A percentile compares a stretch with the other conserved stretches of the same genome.
These are phyloP conservation scores for Tipula vernalis DNA, from an alignment of 2,888 invertebrate species.

Conservation along the genomic window DNA sequence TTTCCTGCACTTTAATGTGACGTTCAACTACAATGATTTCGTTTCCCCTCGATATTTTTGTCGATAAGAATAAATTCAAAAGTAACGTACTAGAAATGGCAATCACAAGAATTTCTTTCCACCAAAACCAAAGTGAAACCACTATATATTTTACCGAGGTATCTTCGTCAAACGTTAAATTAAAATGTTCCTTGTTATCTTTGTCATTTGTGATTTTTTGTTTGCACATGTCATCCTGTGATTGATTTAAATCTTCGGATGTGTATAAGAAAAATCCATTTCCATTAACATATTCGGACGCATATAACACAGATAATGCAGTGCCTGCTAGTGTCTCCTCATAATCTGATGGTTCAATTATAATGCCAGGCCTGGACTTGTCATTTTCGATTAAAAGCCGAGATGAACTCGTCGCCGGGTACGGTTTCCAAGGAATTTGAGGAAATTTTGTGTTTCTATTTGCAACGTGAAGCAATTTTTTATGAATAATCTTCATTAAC, in stretches of 20 bases:
- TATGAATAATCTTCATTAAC: slow-evolving; percentile 31
- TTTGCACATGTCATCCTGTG: slow-evolving; percentile 35
- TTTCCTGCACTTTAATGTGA: slow-evolving; percentile 32
- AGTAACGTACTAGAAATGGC: slow-evolving; percentile 59
- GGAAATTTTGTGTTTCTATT: slow-evolving; percentile 29
- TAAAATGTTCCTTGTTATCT: slow-evolving; percentile 21
- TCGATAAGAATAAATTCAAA: slow-evolving; percentile 53
- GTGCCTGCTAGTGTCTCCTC: slow-evolving; percentile 42
- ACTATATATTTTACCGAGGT: slow-evolving; percentile 57
- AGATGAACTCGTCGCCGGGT: slow-evolving; percentile 43
- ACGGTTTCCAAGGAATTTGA: slow-evolving; percentile 60
- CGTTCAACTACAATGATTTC: slow-evolving; percentile 34
- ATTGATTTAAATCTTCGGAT: slow-evolving; percentile 39
- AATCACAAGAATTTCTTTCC: slow-evolving; percentile 68
- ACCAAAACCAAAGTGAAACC: slow-evolving; percentile 68
- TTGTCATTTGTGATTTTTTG: slow-evolving; percentile 23
- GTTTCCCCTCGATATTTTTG: slow-evolving; percentile 22
- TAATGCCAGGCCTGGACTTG: slow-evolving; percentile 20
- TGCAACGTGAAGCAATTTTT: slow-evolving; percentile 24
- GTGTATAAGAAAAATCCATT: slow-evolving; percentile 70
- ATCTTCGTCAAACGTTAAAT: slow-evolving; percentile 36
- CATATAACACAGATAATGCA: slow-evolving; percentile 61
- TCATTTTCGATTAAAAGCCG: slow-evolving; percentile 25
- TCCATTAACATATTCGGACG: slow-evolving; percentile 57
- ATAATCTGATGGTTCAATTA: slow-evolving; percentile 36